Base-by-base conservation (phyloP, 2,113 vertebrate genomes). In the Cervus canadensis region DNA sequence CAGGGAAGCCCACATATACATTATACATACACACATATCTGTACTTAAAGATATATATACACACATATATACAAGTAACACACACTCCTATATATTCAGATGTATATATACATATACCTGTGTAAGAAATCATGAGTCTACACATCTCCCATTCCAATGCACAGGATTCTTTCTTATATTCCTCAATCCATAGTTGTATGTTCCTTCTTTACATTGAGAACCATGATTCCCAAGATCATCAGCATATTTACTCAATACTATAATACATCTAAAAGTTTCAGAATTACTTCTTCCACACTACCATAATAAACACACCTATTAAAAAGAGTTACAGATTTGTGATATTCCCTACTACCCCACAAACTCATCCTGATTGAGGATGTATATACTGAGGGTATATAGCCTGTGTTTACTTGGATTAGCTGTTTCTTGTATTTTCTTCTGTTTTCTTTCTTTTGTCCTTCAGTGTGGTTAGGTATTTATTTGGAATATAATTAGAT, bases 401-500 rank as follows among this genome's bases (percentile, higher is more conserved):
- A 91, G 48, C 85, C 76, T 74, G 21, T 95, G 45, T 95, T 87
- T 95, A 96, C 28, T 93, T 97, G 40, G 59, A 62, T 95, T 94
- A 48, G n/a, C 92, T 94, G 9, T 86, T 96, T 96, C 40, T 97
- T 91, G 2, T 57, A 45, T 94, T 92, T 57, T 59, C 25, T 36
- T 74, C n/a, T 85, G 25, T 59, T 86, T 59, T 64, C 10, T 86
- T 50, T 92, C 89, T 86, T 71, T 36, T 83, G 21, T 36, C 21
- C 43, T 93, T 95, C 89, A 96, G 9, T 60, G 33, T 92, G 13
- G 54, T 59, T 93, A 92, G 40, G 40, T 94, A 96, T 94, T 93
- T 91, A 92, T 89, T 89, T 94, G 54, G 30, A 91, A 81, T 97
- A 88, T 89, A 83, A 95, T 89, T 94, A 79, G 67, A n/a, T 91